Evolutionary conservation across 2,113 vertebrate genomes (phyloP).

Genomic region (Anhinga anhinga): DNA sequence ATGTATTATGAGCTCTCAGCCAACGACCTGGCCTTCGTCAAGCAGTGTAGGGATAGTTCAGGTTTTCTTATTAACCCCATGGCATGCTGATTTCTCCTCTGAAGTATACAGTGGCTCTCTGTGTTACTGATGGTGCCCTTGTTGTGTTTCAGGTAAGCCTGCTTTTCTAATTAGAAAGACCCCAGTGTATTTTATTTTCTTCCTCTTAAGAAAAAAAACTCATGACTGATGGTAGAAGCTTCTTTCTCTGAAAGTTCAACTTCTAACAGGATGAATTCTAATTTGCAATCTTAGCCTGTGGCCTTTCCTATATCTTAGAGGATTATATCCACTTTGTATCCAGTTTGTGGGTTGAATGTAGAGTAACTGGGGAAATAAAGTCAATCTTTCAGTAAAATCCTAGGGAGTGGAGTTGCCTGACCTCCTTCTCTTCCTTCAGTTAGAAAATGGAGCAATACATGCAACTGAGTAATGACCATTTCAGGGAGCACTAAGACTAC

Average conservation of each 20-base stretch:
- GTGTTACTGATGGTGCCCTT: constrained; percentile 39
- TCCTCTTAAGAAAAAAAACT: background rate
- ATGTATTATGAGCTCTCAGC: constrained; percentile 47
- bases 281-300: background rate
- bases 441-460: background rate
- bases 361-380: background rate
- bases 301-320: background rate
- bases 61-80: constrained; percentile 62
- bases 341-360: background rate
- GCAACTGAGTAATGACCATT: background rate
- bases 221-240: background rate
- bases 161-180: background rate
- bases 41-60: constrained; percentile 36
- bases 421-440: background rate
- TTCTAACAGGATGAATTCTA: background rate
- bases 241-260: background rate
- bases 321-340: background rate
- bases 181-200: background rate
- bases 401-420: background rate
- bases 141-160: constrained; percentile 48
- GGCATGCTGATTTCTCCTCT: constrained; percentile 62
- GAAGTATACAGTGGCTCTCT: constrained; percentile 62
- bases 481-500: background rate
- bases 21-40: constrained; percentile 57
- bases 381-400: background rate